A percentile compares a stretch with the other conserved stretches of the same genome.
These are phyloP conservation scores for Argentina silus DNA, from an alignment of 2,797 vertebrate genomes.

Conservation along the genomic window DNA sequence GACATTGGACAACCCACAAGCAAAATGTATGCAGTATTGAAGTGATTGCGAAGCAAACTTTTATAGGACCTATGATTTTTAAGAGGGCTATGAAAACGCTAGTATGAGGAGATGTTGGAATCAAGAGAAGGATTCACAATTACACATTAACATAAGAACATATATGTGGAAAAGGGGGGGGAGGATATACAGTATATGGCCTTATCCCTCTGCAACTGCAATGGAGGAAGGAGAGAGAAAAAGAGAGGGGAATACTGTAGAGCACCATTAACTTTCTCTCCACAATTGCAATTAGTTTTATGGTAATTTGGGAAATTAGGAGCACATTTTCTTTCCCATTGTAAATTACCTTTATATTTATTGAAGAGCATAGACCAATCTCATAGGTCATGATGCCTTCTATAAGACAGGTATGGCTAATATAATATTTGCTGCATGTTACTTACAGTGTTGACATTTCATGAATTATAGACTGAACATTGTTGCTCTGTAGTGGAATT, in stretches of 20 bases:
- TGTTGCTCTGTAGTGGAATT: no score
- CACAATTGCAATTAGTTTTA: not conserved
- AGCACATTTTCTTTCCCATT: not conserved
- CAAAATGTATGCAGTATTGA: slow-evolving; percentile 18
- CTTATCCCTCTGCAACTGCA: not conserved
- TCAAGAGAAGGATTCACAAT: slow-evolving; percentile 41
- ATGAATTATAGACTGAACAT: no score
- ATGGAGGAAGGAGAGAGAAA: not conserved
- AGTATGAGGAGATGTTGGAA: slow-evolving; percentile 31
- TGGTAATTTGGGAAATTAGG: not conserved
- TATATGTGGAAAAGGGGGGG: slow-evolving; percentile 15
- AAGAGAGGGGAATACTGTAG: not conserved
- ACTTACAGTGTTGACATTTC: no score
- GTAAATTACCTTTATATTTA: no score
- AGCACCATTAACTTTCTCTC: not conserved
- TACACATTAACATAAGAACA: slow-evolving; percentile 29
- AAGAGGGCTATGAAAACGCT: slow-evolving; percentile 27
- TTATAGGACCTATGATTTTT: slow-evolving; percentile 33
- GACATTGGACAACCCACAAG: slow-evolving; percentile 7
- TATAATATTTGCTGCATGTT: no score
- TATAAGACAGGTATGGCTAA: no score
- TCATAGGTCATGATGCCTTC: no score
- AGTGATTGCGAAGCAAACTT: slow-evolving; percentile 28
- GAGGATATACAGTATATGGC: no score
- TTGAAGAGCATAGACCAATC: no score